Evolutionary conservation across 2,888 invertebrate genomes (phyloP), one percentile per base, ranked within the genome.

Genomic region (Ferdinandea cuprea): DNA sequence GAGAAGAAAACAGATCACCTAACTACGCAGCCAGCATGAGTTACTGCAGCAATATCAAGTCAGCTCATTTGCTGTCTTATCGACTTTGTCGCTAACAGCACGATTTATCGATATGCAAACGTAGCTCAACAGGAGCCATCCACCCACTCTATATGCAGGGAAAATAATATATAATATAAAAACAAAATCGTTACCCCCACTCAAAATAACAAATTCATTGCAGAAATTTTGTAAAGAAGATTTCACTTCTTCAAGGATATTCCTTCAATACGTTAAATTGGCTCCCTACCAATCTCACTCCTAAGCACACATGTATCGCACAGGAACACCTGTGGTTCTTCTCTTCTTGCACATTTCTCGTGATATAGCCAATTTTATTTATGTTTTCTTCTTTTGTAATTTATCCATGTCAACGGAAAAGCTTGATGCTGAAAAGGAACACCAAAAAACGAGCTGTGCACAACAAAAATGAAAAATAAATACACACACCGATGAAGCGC

Each of bases 321-420:
- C 9, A 0, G 32, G 42, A 42, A 54, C 66, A 66, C 66, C 52
- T 54, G 66, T 42, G 66, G 52, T 65, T 65, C 13, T 7, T 21
- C n/a, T 19, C 15, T 17, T 17, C 11, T 17, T 7, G 8, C 21
- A 32, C 11, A 40, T 40, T 28, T 28, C 25, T 9, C 40, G 28
- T 19, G 15, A 72, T 44, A 42, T 13, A 17, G 40, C n/a, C 4
- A 17, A 13, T 15, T 48, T 63, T 72, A 72, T 72, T 63, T 72
- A 63, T 63, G 35, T 19, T 72, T 54, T 63, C 44, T 44, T 44
- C 37, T 54, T 32, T 42, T 61, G 63, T 37, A 54, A 72, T 72
- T 72, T 72, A 72, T 72, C 50, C 63, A 37, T 61, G 61, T 72
- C 72, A 63, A 52, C 44, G 63, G 25, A 63, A 63, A 72, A 63